Base-by-base conservation (phyloP, 2,113 vertebrate genomes). In the Gnathonemus echidnorhynchus region DNA sequence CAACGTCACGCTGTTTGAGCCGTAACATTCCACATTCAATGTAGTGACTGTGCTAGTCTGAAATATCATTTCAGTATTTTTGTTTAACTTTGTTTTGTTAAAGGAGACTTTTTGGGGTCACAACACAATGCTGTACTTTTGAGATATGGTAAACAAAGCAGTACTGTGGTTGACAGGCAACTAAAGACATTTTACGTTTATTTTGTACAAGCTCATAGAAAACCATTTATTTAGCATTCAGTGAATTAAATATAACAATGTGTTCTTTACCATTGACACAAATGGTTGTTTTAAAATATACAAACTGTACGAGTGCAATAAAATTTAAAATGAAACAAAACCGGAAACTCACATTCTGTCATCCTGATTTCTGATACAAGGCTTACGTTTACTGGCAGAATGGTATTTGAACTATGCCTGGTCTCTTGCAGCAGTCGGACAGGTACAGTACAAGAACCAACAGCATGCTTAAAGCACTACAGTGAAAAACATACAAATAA, bases 71-170 rank as follows among this genome's bases (percentile, higher is more conserved):
- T 90, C 74, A 74, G 39, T 90, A 83, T 27, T 90, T 50, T 31
- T 74, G 50, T 52, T 80, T 2, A 39, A 80, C 3, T 52, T 70
- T 74, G 13, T 42, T 85, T 15, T 27, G 83, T 48, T 46, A 85
- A 24, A 46, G 35, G 39, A 85, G 83, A 85, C 10, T 45, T 48
- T 85, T 85, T 85, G 39, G 80, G 80, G 80, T 84, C 80, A 84
- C 5, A 84, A 42, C 8, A 45, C 6, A 42, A 84, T 24, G 4
- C 86, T 92, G 90, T 90, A 90, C 90, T 91, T 92, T 90, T 91
- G 90, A 90, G 45, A 90, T 86, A 90, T 83, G 70, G 35, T 90
- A 90, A 90, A 90, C 53, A 46, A 42, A 88, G 77, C 88, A 91
- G 66, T 88, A 89, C 87, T 48, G 48, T 70, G 84, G 52, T 86